These are phyloP conservation scores for Phymorhynchus buccinoides DNA, from an alignment of 1,140 invertebrate species.

Conservation along the genomic window DNA sequence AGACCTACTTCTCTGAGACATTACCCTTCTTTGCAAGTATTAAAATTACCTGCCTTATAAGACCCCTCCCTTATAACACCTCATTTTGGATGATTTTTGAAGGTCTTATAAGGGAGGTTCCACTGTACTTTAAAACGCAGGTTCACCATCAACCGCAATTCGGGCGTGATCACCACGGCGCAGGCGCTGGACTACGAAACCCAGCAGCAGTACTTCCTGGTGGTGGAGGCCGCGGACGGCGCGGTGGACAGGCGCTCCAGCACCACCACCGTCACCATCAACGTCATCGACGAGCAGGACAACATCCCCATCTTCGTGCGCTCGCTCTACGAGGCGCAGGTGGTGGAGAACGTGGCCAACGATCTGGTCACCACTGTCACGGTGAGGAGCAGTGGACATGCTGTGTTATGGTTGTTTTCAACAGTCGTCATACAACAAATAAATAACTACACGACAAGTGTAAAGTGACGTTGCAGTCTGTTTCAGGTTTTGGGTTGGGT, in stretches of 20 bases:
- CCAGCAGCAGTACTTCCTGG: slow-evolving; percentile 43
- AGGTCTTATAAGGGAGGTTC: no score
- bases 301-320: slow-evolving; percentile 54
- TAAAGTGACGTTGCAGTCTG: no score
- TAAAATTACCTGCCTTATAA: no score
- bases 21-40: no score
- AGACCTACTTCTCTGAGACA: no score
- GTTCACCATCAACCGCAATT: slow-evolving; percentile 52
- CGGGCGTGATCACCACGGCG: slow-evolving; percentile 50
- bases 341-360: slow-evolving; percentile 52
- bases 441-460: no score
- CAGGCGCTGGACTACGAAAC: slow-evolving; percentile 56
- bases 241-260: slow-evolving; percentile 43
- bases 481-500: no score
- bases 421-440: no score
- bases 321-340: slow-evolving; percentile 42
- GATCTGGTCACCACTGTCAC: slow-evolving; percentile 47
- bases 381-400: slow-evolving; percentile 45
- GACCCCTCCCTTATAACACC: no score
- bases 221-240: slow-evolving; percentile 53
- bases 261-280: slow-evolving; percentile 54
- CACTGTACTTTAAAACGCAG: no score
- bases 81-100: no score
- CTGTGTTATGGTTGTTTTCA: no score
- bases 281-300: slow-evolving; percentile 56